Evolutionary conservation across 2,113 vertebrate species (phyloP), one percentile per base, ranked within the genome.

Genomic region (Erythrocercus mccallii): DNA sequence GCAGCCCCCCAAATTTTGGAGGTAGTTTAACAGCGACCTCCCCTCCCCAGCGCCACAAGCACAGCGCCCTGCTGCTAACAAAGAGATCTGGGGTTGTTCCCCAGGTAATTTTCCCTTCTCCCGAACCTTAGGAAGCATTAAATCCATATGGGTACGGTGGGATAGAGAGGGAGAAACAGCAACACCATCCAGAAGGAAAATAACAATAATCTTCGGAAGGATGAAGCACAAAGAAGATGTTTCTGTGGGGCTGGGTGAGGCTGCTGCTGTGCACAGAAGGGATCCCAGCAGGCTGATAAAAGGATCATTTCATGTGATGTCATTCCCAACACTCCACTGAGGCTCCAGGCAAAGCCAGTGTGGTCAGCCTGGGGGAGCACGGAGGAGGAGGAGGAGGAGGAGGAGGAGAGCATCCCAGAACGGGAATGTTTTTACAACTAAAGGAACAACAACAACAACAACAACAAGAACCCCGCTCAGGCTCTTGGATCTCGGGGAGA

Each of bases 61-160:
- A 2, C 40, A 57, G 61, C 2, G 0, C 64, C 81, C 66, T 80
- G 73, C 83, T 60, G 81, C 81, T 74, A 35, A 84, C 84, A 90
- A 86, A 92, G 87, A n/a, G 28, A 66, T 9, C 37, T 6, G 14
- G 7, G 6, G 2, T 10, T 6, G 0, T 45, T 69, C 44, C 61
- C 62, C 90, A 77, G 91, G 56, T 37, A 11, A 45, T 62, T 33
- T 37, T 58, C 51, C 37, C 42, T 72, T 44, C 40, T 83, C n/a
- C 44, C 11, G 44, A 33, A 58, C 72, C 23, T 77, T 42, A 22
- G 69, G 92, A 80, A 88, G 24, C 53, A 5, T 31, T n/a, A 79
- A 94, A 71, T 38, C 71, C 62, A 8, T 1, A 5, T 0, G 28
- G 35, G 31, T 7, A 1, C 0, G 0, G 28, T 3, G 7, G 54